Conservation (phyloP, 37 sponge, comb jelly and placozoan species). For the Diacarnus erythraeanus region DNA sequence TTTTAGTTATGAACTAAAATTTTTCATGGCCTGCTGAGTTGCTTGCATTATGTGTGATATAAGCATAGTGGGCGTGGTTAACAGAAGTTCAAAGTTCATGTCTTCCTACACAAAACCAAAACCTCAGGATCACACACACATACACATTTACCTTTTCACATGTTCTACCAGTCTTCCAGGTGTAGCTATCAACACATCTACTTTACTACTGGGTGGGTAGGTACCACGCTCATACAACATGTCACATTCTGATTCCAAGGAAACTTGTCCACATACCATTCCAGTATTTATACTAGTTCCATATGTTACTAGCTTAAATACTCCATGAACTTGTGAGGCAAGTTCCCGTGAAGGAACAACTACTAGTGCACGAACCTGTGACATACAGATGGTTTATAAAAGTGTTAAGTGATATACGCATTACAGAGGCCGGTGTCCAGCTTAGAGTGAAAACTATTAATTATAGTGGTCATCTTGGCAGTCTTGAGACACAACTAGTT, state of each 20-base stretch:
- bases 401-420: too few relatives aligned
- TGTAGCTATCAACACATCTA: constrained; percentile 82
- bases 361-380: constrained; percentile 65
- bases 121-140: too few relatives aligned
- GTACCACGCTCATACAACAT: constrained; percentile 27
- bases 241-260: constrained; percentile 31
- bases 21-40: too few relatives aligned
- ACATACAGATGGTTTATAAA: background rate
- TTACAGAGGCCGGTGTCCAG: too few relatives aligned
- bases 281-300: constrained; percentile 62
- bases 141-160: constrained; percentile 14
- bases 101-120: too few relatives aligned
- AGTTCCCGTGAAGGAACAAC: constrained; percentile 85
- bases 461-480: too few relatives aligned
- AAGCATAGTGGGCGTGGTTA: too few relatives aligned
- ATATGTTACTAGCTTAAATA: constrained; percentile 58
- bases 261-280: constrained; percentile 43
- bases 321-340: constrained; percentile 73
- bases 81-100: too few relatives aligned
- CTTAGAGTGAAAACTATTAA: too few relatives aligned
- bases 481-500: too few relatives aligned
- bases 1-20: too few relatives aligned
- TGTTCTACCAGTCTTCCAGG: constrained; percentile 89
- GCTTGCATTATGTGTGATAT: too few relatives aligned
- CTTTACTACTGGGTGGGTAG: constrained; percentile 41